Evolutionary conservation across 2,113 vertebrate genomes (phyloP).

Genomic region (Orientallactaga bullata): DNA sequence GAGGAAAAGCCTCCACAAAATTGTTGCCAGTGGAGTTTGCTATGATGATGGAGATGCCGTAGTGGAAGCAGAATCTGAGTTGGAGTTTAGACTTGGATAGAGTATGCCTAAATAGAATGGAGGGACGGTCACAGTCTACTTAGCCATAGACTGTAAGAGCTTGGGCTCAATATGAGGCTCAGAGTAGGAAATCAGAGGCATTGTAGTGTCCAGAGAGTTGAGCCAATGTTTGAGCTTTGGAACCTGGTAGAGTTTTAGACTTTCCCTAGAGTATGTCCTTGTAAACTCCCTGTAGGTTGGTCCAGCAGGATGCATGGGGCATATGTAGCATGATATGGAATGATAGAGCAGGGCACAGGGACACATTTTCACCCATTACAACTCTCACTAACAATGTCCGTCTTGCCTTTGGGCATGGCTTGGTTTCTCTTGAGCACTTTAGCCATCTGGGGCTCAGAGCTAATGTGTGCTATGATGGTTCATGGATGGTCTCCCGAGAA

Average conservation of each 20-base stretch:
- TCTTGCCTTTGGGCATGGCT: not conserved
- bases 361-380: not conserved
- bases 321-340: not conserved
- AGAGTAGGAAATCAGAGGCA: not conserved
- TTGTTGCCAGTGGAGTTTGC: not conserved
- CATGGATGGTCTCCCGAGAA: not conserved
- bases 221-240: not conserved
- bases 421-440: not conserved
- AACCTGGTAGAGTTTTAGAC: not conserved
- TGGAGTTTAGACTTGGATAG: not conserved
- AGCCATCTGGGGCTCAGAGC: not conserved
- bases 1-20: slow-evolving; percentile 5
- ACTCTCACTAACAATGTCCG: not conserved
- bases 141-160: not conserved
- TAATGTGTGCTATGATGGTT: not conserved
- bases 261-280: not conserved
- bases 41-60: not conserved
- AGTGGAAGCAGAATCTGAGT: not conserved
- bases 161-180: not conserved
- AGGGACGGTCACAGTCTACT: not conserved
- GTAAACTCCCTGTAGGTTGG: not conserved
- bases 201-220: not conserved
- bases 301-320: not conserved
- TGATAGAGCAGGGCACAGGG: not conserved
- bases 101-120: not conserved